Conservation (phyloP, 2,113 vertebrate species). For the Cynocephalus volans region DNA sequence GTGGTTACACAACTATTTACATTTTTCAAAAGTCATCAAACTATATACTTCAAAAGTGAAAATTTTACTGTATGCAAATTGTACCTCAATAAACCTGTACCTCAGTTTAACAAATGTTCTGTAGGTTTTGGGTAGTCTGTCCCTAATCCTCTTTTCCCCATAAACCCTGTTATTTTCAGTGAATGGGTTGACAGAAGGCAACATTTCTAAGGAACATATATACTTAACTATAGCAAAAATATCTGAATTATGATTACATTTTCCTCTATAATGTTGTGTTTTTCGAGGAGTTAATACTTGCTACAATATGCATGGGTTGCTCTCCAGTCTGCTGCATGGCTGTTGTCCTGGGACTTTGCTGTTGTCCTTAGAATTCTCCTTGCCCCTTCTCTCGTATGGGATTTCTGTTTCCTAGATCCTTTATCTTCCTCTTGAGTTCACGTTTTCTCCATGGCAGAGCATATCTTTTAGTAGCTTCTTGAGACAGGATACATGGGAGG, state of each 20-base stretch:
- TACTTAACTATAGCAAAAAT: background rate
- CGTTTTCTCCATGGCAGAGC: background rate
- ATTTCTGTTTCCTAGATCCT: background rate
- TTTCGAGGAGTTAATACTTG: background rate
- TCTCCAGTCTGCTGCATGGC: background rate
- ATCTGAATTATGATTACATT: background rate
- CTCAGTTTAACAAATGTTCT: background rate
- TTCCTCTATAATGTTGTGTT: background rate
- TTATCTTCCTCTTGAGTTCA: background rate
- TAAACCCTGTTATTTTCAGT: background rate
- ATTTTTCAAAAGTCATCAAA: no score
- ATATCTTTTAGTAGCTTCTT: background rate
- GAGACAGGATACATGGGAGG: no score
- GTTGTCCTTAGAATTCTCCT: background rate
- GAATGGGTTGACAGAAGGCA: background rate
- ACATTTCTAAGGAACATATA: background rate
- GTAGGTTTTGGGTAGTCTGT: background rate
- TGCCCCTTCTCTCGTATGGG: fast-evolving
- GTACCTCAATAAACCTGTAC: no score
- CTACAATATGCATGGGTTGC: background rate
- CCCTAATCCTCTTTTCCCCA: background rate
- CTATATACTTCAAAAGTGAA: no score
- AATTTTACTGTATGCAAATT: no score
- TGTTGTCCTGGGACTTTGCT: background rate
- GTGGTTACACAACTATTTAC: no score